Evolutionary conservation across 2,113 vertebrate genomes (phyloP), one percentile per base, ranked within the genome.

Genomic region (Lanius collurio): DNA sequence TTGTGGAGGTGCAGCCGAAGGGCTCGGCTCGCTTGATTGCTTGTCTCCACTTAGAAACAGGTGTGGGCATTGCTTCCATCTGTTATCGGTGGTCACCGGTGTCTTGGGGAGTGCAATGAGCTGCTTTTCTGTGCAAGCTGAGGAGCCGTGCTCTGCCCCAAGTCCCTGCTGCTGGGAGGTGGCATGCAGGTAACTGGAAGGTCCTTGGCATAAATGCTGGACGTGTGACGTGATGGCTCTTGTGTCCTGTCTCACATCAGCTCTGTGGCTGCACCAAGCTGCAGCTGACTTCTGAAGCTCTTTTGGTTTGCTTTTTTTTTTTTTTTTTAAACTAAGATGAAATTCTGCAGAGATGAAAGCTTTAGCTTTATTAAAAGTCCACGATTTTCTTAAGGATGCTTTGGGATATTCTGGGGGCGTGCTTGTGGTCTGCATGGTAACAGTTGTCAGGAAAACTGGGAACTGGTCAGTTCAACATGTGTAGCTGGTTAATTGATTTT

Each of bases 171-270:
- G 41, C 69, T 2, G 3, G 49, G 53, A 68, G 49, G 10, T 37
- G 52, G 28, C 31, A 7, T 3, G 19, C 75, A 57, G 59, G 59
- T 35, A 37, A 10, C 33, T 42, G 21, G 17, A 76, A 64, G 37
- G n/a, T 83, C 49, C 44, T 15, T 0, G 1, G 27, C 19, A 2
- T 39, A 21, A 60, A 6, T 22, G 6, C 2, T 62, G n/a, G 62
- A 60, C 5, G 6, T 27, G 26, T 23, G 30, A 49, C 1, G 1
- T 17, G 55, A 52, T 84, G 47, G n/a, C 52, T 74, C 42, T 57
- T 30, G 26, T 50, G 55, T 71, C 62, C 47, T 56, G 74, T n/a
- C 31, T 59, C 28, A 26, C 17, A 10, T 49, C 47, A 33, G 11
- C 16, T 82, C n/a, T 77, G 82, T 68, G 75, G 49, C 75, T 75